Evolutionary conservation across 1,140 invertebrate species (phyloP), one percentile per base, ranked within the genome.

Genomic region (Ladona fulva): DNA sequence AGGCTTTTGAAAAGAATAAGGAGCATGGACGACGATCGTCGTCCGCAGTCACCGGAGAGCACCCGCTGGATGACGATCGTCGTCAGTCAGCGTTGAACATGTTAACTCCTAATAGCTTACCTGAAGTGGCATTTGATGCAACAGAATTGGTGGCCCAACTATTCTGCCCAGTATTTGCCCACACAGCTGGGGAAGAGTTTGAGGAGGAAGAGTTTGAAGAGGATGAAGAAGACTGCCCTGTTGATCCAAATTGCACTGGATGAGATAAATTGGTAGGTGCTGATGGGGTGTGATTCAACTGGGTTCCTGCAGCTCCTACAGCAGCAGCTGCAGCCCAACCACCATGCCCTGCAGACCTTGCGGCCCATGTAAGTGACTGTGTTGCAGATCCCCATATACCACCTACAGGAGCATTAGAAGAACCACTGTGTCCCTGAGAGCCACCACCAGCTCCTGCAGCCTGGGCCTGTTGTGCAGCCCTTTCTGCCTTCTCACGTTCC

Each of bases 361-460:
- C 81, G 3, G 87, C 84, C 90, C 90, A 91, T 25, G 86, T 87
- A 12, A 91, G 81, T 75, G 85, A 87, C 76, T 89, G 87, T 12
- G 87, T 86, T 0, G 84, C 86, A 0, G 85, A 82, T 24, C 86
- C 87, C 90, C 90, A 91, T 80, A 90, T 90, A 16, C 87, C 87
- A 8, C 85, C 85, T 74, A 86, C 85, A 74, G 85, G 84, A 37
- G 85, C 7, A 80, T 6, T 22, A 75, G 29, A 14, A 80, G 75
- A 79, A 80, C 78, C 81, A 83, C 78, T 79, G 80, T 79, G 82
- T 81, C 44, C 80, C 75, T 77, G 81, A 84, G 79, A 42, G 83
- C 83, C 25, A 84, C 78, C 7, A 52, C 77, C 6, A 66, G 16
- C 8, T 16, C n/a, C 24, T 7, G 24, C 42, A 77, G 78, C 8